A percentile compares a stretch with the other conserved stretches of the same genome.
These are phyloP conservation scores for Monarcha castaneiventris DNA, from an alignment of 2,113 vertebrate genomes.

Conservation along the genomic window DNA sequence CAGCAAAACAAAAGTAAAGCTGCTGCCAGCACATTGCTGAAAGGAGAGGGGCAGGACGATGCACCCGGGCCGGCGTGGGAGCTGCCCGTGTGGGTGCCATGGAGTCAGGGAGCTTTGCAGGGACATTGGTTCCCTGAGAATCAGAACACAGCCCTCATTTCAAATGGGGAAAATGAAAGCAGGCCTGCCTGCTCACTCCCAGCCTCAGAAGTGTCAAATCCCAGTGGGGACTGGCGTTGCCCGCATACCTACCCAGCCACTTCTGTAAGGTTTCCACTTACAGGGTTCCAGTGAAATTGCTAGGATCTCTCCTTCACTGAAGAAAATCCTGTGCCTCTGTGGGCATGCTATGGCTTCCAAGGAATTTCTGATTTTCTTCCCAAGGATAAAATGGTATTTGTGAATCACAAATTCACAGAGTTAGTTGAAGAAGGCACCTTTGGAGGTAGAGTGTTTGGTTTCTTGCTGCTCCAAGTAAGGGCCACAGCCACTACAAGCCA, in stretches of 20 bases:
- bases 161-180: neutral
- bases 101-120: neutral
- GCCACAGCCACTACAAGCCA: neutral
- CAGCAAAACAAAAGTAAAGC: slow-evolving; percentile 76
- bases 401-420: neutral
- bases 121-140: neutral
- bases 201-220: neutral
- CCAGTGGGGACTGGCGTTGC: neutral
- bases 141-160: neutral
- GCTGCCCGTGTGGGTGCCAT: neutral
- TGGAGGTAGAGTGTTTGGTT: neutral
- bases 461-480: neutral
- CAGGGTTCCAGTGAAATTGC: neutral
- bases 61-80: neutral
- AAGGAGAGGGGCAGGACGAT: slow-evolving; percentile 64
- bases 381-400: neutral
- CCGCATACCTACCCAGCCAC: neutral
- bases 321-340: neutral
- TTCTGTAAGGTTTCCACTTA: neutral
- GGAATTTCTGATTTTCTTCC: neutral
- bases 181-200: neutral
- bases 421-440: neutral
- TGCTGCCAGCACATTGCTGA: slow-evolving; percentile 75
- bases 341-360: neutral
- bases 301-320: neutral